Evolutionary conservation across 2,888 invertebrate genomes (phyloP).

Genomic region (Andrena praecox): DNA sequence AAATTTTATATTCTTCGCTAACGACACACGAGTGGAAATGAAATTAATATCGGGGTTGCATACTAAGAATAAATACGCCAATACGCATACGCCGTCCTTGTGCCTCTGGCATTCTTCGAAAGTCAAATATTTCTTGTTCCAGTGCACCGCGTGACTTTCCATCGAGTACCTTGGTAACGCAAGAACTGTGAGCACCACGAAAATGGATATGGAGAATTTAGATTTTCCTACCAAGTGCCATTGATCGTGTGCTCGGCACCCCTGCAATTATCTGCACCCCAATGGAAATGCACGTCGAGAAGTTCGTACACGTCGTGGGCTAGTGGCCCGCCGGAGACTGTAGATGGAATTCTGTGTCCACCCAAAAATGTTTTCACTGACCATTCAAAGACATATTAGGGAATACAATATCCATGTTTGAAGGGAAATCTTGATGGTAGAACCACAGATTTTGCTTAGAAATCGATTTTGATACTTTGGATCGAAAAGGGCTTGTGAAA

Average conservation of each 20-base stretch:
- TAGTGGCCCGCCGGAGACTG: conserved; percentile 76
- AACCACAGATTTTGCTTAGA: too few relatives aligned
- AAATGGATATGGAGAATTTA: not conserved
- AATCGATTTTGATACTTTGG: too few relatives aligned
- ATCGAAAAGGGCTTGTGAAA: too few relatives aligned
- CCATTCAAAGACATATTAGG: not conserved
- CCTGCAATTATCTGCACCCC: conserved; percentile 76
- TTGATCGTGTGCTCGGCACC: conserved; percentile 80
- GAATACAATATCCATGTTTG: not conserved
- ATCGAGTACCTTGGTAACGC: conserved; percentile 75
- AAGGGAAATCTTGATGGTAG: too few relatives aligned
- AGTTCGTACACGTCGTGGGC: conserved; percentile 75
- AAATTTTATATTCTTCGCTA: conserved; percentile 10
- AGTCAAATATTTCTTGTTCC: conserved; percentile 77
- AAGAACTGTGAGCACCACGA: not conserved
- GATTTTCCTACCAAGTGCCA: conserved; percentile 72
- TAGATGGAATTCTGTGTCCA: conserved; percentile 76
- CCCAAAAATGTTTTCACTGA: conserved; percentile 70
- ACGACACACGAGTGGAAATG: not conserved
- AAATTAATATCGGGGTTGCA: not conserved
- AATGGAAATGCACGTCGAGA: conserved; percentile 75
- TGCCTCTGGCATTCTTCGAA: conserved; percentile 75
- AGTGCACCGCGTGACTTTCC: conserved; percentile 79
- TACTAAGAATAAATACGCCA: conserved; percentile 78
- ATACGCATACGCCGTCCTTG: conserved; percentile 75